Evolutionary conservation across 2,797 vertebrate species (phyloP), one percentile per base, ranked within the genome.

Genomic region (Myotis pilosus): DNA sequence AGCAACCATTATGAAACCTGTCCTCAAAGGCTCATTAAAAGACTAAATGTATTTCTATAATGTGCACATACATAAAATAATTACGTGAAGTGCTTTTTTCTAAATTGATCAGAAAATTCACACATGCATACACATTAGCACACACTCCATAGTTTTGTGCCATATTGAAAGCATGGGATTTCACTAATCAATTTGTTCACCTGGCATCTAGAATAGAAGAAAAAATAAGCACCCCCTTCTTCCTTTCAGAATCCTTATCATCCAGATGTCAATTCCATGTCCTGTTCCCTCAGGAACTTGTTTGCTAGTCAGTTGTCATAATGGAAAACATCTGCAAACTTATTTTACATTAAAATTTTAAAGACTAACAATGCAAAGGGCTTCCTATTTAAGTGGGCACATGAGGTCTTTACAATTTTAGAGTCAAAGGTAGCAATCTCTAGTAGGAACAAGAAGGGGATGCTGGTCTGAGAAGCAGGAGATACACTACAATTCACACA

Each of bases 301-400:
- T 92, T 89, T 76, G 51, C 51, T 84, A 84, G 64, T n/a, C 28
- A 79, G 25, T 74, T 66, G 25, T 85, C 41, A 87, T n/a, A 30
- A 91, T 12, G 96, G 44, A 87, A 96, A 96, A 75, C 62, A 82
- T 82, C 41, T 68, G 55, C 12, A 94, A 90, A 68, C 38, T 57
- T 94, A 89, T 53, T 91, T 91, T 89, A 95, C 47, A 51, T 49
- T 72, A 84, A 69, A 36, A 44, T 41, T 62, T 71, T 95, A 75
- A 92, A 86, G 47, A 51, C 20, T 51, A 51, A 53, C 51, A 92
- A 23, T 30, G 25, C 33, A 80, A 64, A 87, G 1, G 60, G 8
- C 33, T 89, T 28, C 51, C 23, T 30, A 89, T 88, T 71, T 66
- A 91, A 82, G 8, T 47, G 33, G 81, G 10, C 38, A 83, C 7